Percentiles rank a stretch among this genome's conserved stretches.
These are phyloP conservation scores for Heteronetta atricapilla DNA, from an alignment of 2,113 vertebrate species.

Conservation along the genomic window DNA sequence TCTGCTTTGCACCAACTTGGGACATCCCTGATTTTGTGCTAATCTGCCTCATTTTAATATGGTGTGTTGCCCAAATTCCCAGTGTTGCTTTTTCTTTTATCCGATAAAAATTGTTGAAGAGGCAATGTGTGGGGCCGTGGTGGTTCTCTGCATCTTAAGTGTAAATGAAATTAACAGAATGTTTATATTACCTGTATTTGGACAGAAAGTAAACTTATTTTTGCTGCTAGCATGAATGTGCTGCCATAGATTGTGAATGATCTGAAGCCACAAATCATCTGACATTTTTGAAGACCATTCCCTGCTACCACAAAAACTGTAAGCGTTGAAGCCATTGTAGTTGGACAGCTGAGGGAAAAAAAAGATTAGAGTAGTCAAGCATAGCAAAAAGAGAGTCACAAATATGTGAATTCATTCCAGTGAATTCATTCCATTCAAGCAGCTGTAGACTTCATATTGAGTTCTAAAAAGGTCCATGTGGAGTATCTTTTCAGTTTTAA, in stretches of 20 bases:
- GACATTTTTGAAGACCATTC: background rate
- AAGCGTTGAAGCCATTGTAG: background rate
- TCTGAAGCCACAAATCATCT: slow-evolving; percentile 19
- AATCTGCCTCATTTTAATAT: background rate
- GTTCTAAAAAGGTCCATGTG: slow-evolving; percentile 1
- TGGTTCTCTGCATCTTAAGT: background rate
- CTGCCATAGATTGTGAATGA: background rate
- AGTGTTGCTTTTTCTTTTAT: background rate
- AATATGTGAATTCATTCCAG: slow-evolving; percentile 22
- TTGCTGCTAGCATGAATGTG: background rate
- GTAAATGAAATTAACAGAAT: background rate
- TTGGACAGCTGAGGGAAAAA: slow-evolving; percentile 2
- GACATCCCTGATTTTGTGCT: background rate
- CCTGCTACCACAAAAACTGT: background rate
- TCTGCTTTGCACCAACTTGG: background rate
- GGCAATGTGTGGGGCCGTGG: background rate
- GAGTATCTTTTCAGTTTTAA: slow-evolving; percentile 17
- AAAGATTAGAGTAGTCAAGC: background rate
- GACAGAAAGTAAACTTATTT: background rate
- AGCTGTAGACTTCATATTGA: slow-evolving; percentile 24
- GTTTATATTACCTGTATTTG: background rate
- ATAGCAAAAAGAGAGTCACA: slow-evolving; percentile 24
- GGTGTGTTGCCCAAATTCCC: background rate
- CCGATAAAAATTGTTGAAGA: background rate
- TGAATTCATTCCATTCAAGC: slow-evolving; percentile 18